Evolutionary conservation across 1,140 invertebrate genomes (phyloP), one percentile per base, ranked within the genome.

Genomic region (Papilio polytes): DNA sequence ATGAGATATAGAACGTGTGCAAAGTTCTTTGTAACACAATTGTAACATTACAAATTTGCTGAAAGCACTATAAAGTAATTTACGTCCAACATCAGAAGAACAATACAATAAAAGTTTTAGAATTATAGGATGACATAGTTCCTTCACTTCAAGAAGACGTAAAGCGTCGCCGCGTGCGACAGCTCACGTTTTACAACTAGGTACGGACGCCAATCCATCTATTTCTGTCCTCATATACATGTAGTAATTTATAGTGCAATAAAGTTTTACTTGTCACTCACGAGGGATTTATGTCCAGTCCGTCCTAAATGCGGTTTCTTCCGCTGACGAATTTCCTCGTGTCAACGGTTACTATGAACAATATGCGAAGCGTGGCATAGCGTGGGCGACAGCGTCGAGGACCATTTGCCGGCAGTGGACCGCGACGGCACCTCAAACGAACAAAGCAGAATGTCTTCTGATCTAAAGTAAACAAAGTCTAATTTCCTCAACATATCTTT

Each of bases 241-340:
- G 87, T 85, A 90, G 89, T 89, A 93, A 92, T 94, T 94, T 94
- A 94, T 92, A 89, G 90, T 85, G 88, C 88, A 85, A 91, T 94
- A 94, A 94, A 94, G 88, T 94, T 93, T 93, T 87, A 91, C 89
- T 92, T 94, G 92, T 94, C 93, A 94, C 93, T 94, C 90, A 90
- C 77, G 36, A 84, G 84, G 86, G 90, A 91, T 94, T 94, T 94
- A 94, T 89, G 92, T 84, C 80, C 83, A 83, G 89, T 87, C 81
- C 91, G 92, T 88, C 91, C 92, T 87, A 88, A 90, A 94, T 94
- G 92, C 85, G 89, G 92, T 92, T 87, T 92, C 92, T 92, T 93
- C 92, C 91, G 91, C 91, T 89, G 88, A 92, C 89, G 89, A 92
- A 89, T 92, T 92, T 92, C 89, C 92, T 90, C 88, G 84, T 93